Conservation (phyloP, 2,113 vertebrate genomes). For the Urocynchramus pylzowi region DNA sequence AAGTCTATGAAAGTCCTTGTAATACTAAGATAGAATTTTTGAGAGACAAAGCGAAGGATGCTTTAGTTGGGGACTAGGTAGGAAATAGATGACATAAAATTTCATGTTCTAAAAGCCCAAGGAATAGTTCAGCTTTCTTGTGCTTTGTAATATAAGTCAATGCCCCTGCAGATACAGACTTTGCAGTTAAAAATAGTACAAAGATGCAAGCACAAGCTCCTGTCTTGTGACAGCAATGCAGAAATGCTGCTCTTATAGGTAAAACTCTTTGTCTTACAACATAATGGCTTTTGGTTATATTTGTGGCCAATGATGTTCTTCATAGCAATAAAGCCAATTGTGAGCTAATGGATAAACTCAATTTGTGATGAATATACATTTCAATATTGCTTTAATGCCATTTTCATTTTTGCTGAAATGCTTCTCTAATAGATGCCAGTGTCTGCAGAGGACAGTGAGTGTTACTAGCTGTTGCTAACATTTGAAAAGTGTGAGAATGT, state of each 20-base stretch:
- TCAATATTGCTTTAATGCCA: not conserved
- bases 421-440: not conserved
- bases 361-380: not conserved
- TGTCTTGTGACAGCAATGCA: not conserved
- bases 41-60: not conserved
- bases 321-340: not conserved
- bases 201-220: not conserved
- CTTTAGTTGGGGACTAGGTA: not conserved
- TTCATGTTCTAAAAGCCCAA: not conserved
- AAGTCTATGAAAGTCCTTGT: not conserved
- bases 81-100: not conserved
- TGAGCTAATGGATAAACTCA: not conserved
- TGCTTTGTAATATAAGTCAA: not conserved
- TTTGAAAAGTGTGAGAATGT: not conserved
- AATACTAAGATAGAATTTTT: not conserved
- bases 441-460: not conserved
- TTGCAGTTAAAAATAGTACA: conserved; percentile 10
- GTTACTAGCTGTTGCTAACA: not conserved
- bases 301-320: not conserved
- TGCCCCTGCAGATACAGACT: not conserved
- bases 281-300: not conserved
- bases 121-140: not conserved
- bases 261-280: not conserved
- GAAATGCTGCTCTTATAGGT: not conserved
- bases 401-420: not conserved